Conservation (phyloP, 2,888 invertebrate species). For the Chymomyza caudatula region DNA sequence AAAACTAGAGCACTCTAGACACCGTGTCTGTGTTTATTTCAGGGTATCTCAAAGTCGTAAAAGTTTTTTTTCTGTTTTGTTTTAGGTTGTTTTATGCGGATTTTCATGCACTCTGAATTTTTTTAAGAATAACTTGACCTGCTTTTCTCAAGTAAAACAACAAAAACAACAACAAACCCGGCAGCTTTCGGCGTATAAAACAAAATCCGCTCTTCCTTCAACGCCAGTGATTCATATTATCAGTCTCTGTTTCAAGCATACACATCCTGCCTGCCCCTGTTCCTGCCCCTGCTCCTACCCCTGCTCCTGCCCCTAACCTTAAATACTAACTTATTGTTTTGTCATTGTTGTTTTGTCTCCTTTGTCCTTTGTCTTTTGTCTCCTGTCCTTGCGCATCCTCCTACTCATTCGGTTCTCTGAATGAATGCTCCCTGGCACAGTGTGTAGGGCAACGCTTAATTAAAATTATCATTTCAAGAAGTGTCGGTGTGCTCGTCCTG, state of each 20-base stretch:
- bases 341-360: constrained; percentile 39
- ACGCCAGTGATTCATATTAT: not conserved
- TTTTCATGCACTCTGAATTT: constrained; percentile 61
- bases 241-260: not conserved
- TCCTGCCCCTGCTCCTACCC: constrained; percentile 1
- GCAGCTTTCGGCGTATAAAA: constrained; percentile 26
- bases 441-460: constrained; percentile 48
- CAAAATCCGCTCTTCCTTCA: not conserved
- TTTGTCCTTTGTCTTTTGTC: constrained; percentile 3
- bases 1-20: no score
- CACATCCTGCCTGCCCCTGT: constrained; percentile 16
- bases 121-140: constrained; percentile 71
- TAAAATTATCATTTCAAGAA: constrained; percentile 70
- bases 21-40: not conserved
- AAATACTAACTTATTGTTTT: constrained; percentile 37
- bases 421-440: not conserved
- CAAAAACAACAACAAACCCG: constrained; percentile 14
- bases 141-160: constrained; percentile 43
- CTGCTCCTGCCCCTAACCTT: no score
- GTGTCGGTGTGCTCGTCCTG: constrained; percentile 10
- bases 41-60: constrained; percentile 24
- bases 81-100: constrained; percentile 14
- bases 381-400: not conserved
- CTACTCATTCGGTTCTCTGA: not conserved
- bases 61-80: constrained; percentile 23